Conservation (phyloP, 2,888 invertebrate species). For the Lasioglossum pauxillum region DNA sequence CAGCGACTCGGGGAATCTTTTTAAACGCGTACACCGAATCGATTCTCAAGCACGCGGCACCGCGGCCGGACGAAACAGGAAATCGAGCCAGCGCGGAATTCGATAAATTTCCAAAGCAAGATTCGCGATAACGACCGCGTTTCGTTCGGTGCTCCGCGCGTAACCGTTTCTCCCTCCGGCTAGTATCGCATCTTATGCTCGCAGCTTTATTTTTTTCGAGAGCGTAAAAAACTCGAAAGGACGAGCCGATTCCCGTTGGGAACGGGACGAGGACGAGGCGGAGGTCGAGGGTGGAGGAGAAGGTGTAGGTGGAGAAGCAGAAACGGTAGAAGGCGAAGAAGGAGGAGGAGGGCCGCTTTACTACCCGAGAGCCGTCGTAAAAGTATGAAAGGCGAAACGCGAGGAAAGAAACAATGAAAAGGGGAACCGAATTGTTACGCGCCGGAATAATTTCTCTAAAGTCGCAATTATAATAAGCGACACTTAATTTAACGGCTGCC, state of each 20-base stretch:
- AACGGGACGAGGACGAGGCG: background rate
- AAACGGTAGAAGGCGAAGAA: background rate
- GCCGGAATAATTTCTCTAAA: slow-evolving; percentile 40
- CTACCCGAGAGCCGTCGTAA: slow-evolving; percentile 28
- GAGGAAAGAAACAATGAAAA: slow-evolving; percentile 46
- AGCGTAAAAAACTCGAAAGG: slow-evolving; percentile 22
- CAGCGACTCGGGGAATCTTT: background rate
- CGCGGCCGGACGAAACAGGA: background rate
- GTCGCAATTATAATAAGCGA: slow-evolving; percentile 46
- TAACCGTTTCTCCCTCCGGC: background rate
- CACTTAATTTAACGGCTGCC: slow-evolving; percentile 34
- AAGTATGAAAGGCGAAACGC: slow-evolving; percentile 24
- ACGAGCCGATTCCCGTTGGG: slow-evolving; percentile 34
- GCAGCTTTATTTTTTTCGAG: slow-evolving; percentile 19
- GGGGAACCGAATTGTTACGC: slow-evolving; percentile 38
- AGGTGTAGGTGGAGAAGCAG: background rate
- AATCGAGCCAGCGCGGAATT: slow-evolving; percentile 17
- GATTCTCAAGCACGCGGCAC: slow-evolving; percentile 7
- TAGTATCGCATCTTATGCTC: slow-evolving; percentile 19
- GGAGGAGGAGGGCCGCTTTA: slow-evolving; percentile 13
- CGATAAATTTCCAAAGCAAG: slow-evolving; percentile 21
- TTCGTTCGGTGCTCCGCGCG: slow-evolving; percentile 11
- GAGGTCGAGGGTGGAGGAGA: background rate
- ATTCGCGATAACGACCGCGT: slow-evolving; percentile 26
- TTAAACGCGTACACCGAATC: slow-evolving; percentile 2